Evolutionary conservation across 2,797 vertebrate genomes (phyloP).

Genomic region (Betta splendens): DNA sequence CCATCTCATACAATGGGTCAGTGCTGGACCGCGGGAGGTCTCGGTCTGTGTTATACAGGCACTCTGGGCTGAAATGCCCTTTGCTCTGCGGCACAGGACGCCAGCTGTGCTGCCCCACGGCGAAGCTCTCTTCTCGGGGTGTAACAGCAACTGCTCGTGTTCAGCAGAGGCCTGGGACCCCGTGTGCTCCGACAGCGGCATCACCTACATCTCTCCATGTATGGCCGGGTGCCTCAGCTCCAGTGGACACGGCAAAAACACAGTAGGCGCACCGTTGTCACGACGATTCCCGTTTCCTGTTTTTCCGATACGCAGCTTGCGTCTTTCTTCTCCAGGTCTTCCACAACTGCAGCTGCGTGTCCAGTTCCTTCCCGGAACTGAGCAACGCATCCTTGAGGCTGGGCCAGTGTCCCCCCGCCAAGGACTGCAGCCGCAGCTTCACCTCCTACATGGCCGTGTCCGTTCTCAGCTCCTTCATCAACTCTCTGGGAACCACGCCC

Average conservation of each 20-base stretch:
- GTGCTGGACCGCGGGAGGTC: constrained; percentile 25
- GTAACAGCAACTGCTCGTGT: constrained; percentile 87
- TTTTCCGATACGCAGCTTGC: too few relatives aligned
- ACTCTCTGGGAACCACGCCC: constrained; percentile 88
- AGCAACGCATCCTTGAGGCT: constrained; percentile 84
- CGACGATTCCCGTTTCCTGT: too few relatives aligned
- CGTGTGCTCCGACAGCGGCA: constrained; percentile 87
- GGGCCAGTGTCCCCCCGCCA: constrained; percentile 84
- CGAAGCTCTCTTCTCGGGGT: constrained; percentile 78
- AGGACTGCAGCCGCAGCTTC: constrained; percentile 84
- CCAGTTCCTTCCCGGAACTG: constrained; percentile 71
- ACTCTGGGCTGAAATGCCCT: neutral
- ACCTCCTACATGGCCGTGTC: constrained; percentile 88
- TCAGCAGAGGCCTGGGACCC: constrained; percentile 88
- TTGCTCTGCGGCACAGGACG: constrained; percentile 79
- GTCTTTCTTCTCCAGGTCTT: constrained; percentile 81
- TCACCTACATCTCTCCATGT: constrained; percentile 90
- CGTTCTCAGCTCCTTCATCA: constrained; percentile 87
- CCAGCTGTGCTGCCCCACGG: constrained; percentile 62
- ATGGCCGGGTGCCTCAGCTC: constrained; percentile 89
- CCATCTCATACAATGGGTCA: constrained; percentile 85
- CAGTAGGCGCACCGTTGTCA: constrained; percentile 80
- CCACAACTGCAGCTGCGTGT: constrained; percentile 90
- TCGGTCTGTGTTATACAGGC: too few relatives aligned
- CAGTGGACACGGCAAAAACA: constrained; percentile 82